Base-by-base conservation (phyloP, 2,113 vertebrate genomes). In the Halichoerus grypus region DNA sequence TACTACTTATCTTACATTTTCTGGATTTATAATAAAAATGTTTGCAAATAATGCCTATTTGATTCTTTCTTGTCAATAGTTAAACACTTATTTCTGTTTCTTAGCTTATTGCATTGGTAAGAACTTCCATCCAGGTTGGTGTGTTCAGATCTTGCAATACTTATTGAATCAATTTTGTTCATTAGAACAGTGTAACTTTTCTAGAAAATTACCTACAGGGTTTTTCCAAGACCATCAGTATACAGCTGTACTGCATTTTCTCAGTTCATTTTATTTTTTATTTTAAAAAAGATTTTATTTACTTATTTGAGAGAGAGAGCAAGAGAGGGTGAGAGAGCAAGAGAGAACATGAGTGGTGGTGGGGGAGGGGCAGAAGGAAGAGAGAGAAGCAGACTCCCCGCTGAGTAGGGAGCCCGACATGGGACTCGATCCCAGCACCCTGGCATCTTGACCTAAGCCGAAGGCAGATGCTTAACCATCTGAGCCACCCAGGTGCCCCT, bases 21-120 rank as follows among this genome's bases (percentile, higher is more conserved):
- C n/a, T 85, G 77, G 28, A 95, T 93, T 91, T 87, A 57, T 3
- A 89, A 53, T 71, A 61, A 19, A 39, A 61, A 59, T 3, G 53
- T 59, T 94, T 90, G n/a, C 76, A 92, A 97, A 84, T 95, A 88
- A 72, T 46, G 90, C 19, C 28, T 46, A 49, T 87, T 87, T 88
- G 31, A 76, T 63, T 74, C 55, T 42, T 84, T 95, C 19, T 96
- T 93, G 77, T 71, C 36, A 77, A 4, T 91, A 85, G 65, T 67
- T 92, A 65, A 91, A 49, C 22, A 31, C n/a, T 88, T 82, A 31
- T 87, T 95, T 92, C 26, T 96, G 26, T 63, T 51, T 81, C 57
- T 86, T 88, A 57, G 42, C 83, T 82, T 83, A 77, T 55, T 88
- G 22, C 53, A 67, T n/a, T 82, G 51, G 59, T 65, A 21, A 77